A percentile compares a stretch with the other conserved stretches of the same genome.
These are phyloP conservation scores for Ferrisia virgata DNA, from an alignment of 2,888 invertebrate species.

Conservation along the genomic window DNA sequence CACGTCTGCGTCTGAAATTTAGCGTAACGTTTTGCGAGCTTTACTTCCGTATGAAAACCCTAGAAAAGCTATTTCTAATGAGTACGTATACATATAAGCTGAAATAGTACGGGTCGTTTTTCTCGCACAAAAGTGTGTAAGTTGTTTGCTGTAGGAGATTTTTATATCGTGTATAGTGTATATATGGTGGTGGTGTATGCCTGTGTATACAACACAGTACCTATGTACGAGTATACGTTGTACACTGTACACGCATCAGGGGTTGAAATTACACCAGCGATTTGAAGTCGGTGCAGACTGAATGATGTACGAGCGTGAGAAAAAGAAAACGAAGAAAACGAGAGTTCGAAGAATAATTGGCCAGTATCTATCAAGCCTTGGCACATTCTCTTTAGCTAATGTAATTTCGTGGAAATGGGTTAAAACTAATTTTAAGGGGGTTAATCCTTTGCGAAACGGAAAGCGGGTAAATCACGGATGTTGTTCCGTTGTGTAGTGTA, in stretches of 20 bases:
- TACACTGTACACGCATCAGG: too few relatives aligned
- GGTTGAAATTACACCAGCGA: neutral
- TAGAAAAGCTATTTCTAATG: constrained; percentile 14
- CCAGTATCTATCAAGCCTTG: constrained; percentile 37
- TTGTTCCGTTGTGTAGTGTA: neutral
- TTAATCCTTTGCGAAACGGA: constrained; percentile 11
- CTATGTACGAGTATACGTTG: neutral
- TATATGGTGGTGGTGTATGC: too few relatives aligned
- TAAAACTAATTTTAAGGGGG: constrained; percentile 36
- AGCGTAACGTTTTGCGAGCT: constrained; percentile 5
- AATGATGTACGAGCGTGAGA: constrained; percentile 1
- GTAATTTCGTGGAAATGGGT: constrained; percentile 31
- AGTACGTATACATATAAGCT: neutral
- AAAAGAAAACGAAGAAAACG: neutral
- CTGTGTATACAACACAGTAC: too few relatives aligned
- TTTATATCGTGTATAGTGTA: too few relatives aligned
- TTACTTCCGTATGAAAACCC: constrained; percentile 7
- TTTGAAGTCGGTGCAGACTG: neutral
- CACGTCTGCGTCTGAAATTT: constrained; percentile 35
- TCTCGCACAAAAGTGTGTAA: constrained; percentile 11
- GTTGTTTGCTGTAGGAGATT: neutral
- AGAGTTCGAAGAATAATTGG: constrained; percentile 33
- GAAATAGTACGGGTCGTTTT: neutral
- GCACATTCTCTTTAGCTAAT: constrained; percentile 35
- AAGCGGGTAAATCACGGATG: neutral